Percentiles rank a stretch among this genome's conserved stretches.
Conservation (phyloP, 2,797 vertebrate species). For the Arctocebus calabarensis region DNA sequence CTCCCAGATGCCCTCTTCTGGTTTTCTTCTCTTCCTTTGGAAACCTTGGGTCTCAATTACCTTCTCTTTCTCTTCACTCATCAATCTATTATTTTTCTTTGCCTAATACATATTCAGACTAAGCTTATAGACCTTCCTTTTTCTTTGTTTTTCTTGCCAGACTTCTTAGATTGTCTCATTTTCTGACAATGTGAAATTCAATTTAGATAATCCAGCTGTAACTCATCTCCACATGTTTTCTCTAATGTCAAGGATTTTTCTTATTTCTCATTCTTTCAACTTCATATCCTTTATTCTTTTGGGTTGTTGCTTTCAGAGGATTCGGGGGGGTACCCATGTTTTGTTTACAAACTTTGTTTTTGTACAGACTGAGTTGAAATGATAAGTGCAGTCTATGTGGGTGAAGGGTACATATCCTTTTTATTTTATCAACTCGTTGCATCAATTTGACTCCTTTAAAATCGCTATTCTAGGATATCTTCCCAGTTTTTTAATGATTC, state of each 20-base stretch:
- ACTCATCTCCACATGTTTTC: neutral
- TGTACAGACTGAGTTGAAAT: too few relatives aligned
- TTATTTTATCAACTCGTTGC: too few relatives aligned
- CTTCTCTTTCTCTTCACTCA: neutral
- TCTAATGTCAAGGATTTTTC: neutral
- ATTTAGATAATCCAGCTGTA: neutral
- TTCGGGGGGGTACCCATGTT: too few relatives aligned
- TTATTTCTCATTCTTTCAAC: slow-evolving; percentile 19
- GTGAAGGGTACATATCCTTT: too few relatives aligned
- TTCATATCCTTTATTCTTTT: neutral
- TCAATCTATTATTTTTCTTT: neutral
- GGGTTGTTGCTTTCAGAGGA: too few relatives aligned
- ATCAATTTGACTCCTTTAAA: neutral
- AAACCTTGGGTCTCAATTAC: neutral
- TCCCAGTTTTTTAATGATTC: neutral
- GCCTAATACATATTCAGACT: neutral
- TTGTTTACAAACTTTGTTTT: too few relatives aligned
- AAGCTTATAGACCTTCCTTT: neutral
- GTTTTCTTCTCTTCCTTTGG: neutral
- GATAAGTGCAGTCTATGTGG: too few relatives aligned
- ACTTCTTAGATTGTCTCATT: neutral
- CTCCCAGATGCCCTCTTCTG: neutral
- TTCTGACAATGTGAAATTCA: neutral
- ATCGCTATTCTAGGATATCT: neutral
- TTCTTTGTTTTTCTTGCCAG: neutral